Conservation (phyloP, 2,113 vertebrate genomes). For the Alosa alosa region DNA sequence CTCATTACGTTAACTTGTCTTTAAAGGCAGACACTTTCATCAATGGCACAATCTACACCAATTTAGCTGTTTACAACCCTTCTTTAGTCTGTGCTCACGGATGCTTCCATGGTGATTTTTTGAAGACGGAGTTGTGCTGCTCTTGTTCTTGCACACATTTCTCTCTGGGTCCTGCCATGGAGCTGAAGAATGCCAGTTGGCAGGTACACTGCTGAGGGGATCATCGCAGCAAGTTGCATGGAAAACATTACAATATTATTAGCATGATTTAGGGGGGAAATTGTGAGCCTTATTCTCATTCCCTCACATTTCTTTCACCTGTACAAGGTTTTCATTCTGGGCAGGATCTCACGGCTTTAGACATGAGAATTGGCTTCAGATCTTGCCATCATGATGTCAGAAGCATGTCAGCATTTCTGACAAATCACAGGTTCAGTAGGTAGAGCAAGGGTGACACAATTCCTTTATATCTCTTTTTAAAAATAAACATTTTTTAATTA, state of each 20-base stretch:
- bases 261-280: neutral
- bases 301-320: neutral
- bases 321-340: neutral
- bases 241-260: conserved; percentile 3
- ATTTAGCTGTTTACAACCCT: neutral
- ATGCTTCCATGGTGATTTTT: neutral
- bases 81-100: neutral
- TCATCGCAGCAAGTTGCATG: neutral
- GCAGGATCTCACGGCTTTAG: neutral
- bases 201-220: neutral
- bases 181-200: neutral
- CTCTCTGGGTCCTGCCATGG: neutral
- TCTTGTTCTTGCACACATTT: neutral
- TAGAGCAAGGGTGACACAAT: too few species aligned
- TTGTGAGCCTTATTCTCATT: neutral
- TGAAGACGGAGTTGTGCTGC: neutral
- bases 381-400: neutral
- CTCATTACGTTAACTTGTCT: neutral
- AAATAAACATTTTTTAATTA: too few species aligned
- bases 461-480: too few species aligned
- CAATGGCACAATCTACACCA: neutral
- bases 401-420: neutral
- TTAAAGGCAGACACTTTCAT: neutral
- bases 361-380: neutral
- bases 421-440: too few species aligned